Base-by-base conservation (phyloP, 2,888 invertebrate species). In the Oxytorus armatus region DNA sequence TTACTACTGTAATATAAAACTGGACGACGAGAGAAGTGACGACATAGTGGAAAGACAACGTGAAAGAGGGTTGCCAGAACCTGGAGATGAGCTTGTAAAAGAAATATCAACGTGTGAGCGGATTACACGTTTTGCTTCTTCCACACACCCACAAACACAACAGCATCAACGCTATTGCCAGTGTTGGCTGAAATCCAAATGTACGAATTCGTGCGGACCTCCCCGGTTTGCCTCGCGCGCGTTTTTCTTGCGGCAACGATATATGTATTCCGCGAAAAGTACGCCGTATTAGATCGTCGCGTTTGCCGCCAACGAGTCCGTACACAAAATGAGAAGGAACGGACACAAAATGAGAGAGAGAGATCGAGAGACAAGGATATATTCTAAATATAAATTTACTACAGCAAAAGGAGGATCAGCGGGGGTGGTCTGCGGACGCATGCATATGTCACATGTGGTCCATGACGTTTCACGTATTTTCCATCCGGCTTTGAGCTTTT, bases 201-300 rank as follows among this genome's bases (percentile, higher is more conserved):
- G 69, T 70, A 81, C 77, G 69, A 69, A 70, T 74, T 73, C 84
- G 82, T 86, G 74, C 82, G 85, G 82, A 84, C 86, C 86, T 86
- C 86, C 83, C 84, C 83, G 82, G 83, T 83, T 77, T 78, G 77
- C 47, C 79, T 42, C 51, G 39, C 53, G 47, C 59, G 53, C 66
- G 68, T 39, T 84, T 84, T 86, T 86, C 85, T 86, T 86, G 84
- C 81, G 68, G 68, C 77, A 66, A 63, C 72, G 76, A 49, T 49
- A 69, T 69, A 53, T 49, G 39, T 57, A 76, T 83, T 69, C 53
- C 72, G 65, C 70, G 59, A 73, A 59, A 77, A 74, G n/a, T 75
- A 75, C 75, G 57, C 63, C 63, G 72, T 81, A 80, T 77, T 51
- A 79, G 69, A 73, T 77, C 77, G 68, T 25, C 57, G 55, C 49